Evolutionary conservation across 2,113 vertebrate species (phyloP).

Genomic region (Zapus hudsonius): DNA sequence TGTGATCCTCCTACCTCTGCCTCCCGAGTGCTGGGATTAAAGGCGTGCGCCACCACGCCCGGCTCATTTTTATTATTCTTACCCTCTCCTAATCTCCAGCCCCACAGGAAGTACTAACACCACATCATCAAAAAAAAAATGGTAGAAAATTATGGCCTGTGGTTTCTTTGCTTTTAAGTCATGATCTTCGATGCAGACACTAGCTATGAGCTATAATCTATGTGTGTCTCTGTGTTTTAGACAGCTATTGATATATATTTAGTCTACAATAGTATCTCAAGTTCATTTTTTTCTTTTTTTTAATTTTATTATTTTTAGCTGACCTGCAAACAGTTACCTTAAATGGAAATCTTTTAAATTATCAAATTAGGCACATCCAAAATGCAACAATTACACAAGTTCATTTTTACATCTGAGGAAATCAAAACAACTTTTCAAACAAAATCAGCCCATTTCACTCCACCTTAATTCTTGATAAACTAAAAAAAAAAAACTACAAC

Average conservation of each 20-base stretch:
- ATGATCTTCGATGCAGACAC: background rate
- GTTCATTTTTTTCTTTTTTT: background rate
- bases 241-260: background rate
- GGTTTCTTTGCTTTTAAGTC: background rate
- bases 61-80: background rate
- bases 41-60: too few species aligned
- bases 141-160: background rate
- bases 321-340: too few species aligned
- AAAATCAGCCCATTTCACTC: constrained; percentile 11
- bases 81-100: background rate
- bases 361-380: too few species aligned
- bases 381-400: too few species aligned
- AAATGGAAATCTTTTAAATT: too few species aligned
- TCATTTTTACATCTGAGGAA: background rate
- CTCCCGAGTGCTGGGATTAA: too few species aligned
- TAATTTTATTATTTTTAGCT: too few species aligned
- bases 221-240: background rate
- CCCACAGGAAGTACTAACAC: background rate
- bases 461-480: background rate
- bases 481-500: background rate
- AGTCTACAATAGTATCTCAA: background rate
- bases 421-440: constrained; percentile 40
- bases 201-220: background rate
- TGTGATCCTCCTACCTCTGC: too few species aligned
- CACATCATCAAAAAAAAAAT: background rate